A percentile compares a stretch with the other conserved stretches of the same genome.
phyloP scores from a whole-genome alignment of 2,888 invertebrate genomes.

The Napeogenes sylphis region DNA sequence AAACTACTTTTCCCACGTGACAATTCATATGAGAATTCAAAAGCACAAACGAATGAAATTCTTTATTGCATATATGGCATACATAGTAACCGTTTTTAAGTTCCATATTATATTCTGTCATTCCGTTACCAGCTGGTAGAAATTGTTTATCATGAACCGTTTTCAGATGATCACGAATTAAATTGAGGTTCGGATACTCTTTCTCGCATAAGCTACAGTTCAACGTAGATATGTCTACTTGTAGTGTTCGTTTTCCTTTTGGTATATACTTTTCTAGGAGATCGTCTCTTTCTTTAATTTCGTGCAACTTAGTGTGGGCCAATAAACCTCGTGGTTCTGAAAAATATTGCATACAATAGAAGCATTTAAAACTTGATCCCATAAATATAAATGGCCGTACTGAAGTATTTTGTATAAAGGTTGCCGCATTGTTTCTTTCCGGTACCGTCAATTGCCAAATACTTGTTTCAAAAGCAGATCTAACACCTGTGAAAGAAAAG shows the following conservation, averaged over 20 bases:
- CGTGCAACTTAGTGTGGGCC: slow-evolving; percentile 45
- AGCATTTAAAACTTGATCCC: slow-evolving; percentile 55
- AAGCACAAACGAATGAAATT: slow-evolving; percentile 44
- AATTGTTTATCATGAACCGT: slow-evolving; percentile 41
- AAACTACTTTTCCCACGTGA: slow-evolving; percentile 54
- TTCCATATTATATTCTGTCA: slow-evolving; percentile 52
- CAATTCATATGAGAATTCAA: slow-evolving; percentile 51
- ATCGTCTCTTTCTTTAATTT: slow-evolving; percentile 36
- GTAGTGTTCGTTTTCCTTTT: slow-evolving; percentile 44
- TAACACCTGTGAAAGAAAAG: slow-evolving; percentile 35
- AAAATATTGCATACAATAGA: slow-evolving; percentile 49
- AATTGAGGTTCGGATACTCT: slow-evolving; percentile 36
- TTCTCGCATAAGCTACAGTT: slow-evolving; percentile 48
- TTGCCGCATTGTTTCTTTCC: slow-evolving; percentile 51
- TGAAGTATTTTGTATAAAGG: slow-evolving; percentile 48
- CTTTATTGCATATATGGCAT: slow-evolving; percentile 48
- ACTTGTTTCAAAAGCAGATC: slow-evolving; percentile 35
- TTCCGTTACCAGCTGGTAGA: slow-evolving; percentile 43
- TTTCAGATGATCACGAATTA: slow-evolving; percentile 43
- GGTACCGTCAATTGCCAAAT: slow-evolving; percentile 58
- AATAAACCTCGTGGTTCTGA: slow-evolving; percentile 40
- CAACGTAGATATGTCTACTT: slow-evolving; percentile 51
- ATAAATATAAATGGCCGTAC: slow-evolving; percentile 54
- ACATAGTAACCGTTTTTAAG: slow-evolving; percentile 37
- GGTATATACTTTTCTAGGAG: slow-evolving; percentile 34